These are phyloP conservation scores for Melanotaenia maccullochi DNA, from an alignment of 2,797 vertebrate genomes.

Conservation along the genomic window DNA sequence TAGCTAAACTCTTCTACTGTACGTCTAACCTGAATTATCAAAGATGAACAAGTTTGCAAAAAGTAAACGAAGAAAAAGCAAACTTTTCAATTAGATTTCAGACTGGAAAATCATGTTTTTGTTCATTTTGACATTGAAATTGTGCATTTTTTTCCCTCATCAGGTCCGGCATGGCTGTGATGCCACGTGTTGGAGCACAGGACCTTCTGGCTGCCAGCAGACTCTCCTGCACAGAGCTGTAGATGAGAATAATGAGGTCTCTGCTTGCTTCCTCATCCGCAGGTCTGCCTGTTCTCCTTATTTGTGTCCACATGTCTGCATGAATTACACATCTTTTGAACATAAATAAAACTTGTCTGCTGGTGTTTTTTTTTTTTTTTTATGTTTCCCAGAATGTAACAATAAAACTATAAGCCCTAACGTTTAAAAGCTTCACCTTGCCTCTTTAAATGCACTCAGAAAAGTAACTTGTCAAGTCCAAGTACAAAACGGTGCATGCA, in stretches of 20 bases:
- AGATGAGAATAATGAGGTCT: conserved; percentile 93
- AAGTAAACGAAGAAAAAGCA: not conserved
- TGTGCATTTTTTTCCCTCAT: not conserved
- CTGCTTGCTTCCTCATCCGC: conserved; percentile 95
- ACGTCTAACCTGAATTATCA: not conserved
- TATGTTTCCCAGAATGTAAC: not conserved
- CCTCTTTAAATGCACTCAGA: not conserved
- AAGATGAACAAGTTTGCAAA: no score
- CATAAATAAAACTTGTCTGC: not conserved
- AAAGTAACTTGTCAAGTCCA: not conserved
- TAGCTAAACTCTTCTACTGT: not conserved
- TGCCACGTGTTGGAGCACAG: conserved; percentile 92
- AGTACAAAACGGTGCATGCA: not conserved
- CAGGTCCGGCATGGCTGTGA: conserved; percentile 98
- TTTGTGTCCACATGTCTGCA: not conserved
- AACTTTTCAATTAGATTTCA: not conserved
- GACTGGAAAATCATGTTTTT: not conserved
- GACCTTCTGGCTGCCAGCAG: conserved; percentile 93
- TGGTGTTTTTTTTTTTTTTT: not conserved
- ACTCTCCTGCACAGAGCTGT: conserved; percentile 95
- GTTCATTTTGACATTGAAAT: not conserved
- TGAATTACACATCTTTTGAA: not conserved
- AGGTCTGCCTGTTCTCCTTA: conserved; percentile 82
- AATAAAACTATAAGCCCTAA: not conserved
- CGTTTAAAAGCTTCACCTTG: no score